Conservation (phyloP, 2,888 invertebrate species). For the Coelogynopora nodosa region DNA sequence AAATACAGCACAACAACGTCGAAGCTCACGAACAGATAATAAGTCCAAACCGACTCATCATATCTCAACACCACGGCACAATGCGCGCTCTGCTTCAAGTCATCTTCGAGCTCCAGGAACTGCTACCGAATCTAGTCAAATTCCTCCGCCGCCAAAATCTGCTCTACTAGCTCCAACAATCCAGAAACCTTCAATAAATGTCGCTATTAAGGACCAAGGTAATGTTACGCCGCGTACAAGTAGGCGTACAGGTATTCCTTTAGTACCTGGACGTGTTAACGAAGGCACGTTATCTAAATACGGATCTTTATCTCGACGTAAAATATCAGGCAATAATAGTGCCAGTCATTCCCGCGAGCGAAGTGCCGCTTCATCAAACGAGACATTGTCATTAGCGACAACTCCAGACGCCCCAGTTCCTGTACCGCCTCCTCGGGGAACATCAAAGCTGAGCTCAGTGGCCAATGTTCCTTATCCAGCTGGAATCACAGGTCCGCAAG, state of each 20-base stretch:
- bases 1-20: neutral
- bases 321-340: neutral
- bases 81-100: neutral
- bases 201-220: neutral
- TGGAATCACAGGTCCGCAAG: neutral
- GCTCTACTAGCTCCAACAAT: neutral
- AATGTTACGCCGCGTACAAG: neutral
- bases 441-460: neutral
- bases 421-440: neutral
- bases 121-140: neutral
- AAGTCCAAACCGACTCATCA: neutral
- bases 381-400: neutral
- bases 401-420: neutral
- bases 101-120: neutral
- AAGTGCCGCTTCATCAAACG: neutral
- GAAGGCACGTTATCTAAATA: neutral
- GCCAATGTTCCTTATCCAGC: slow-evolving; percentile 28
- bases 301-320: neutral
- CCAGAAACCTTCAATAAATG: neutral
- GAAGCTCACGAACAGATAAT: neutral
- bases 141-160: neutral
- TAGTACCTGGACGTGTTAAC: neutral
- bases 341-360: neutral
- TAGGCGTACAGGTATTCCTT: neutral
- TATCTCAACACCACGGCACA: slow-evolving; percentile 9